phyloP scores from a whole-genome alignment of 2,888 invertebrate species.

The Heliconius hortense region DNA sequence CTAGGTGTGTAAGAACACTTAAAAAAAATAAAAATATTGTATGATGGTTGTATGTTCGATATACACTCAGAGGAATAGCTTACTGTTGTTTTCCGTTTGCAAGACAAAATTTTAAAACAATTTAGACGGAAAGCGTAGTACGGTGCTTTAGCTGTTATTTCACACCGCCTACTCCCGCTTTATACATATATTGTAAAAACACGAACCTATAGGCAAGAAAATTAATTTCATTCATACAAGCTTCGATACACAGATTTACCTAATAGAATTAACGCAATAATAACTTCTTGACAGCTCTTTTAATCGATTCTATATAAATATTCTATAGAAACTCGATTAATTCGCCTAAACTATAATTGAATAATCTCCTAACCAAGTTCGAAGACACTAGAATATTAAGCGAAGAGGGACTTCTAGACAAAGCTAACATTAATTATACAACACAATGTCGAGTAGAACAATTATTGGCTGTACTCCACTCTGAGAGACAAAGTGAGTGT shows the following conservation, averaged over 20 bases:
- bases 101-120: too few species aligned
- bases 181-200: too few species aligned
- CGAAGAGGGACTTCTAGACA: slow-evolving; percentile 12
- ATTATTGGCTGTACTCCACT: slow-evolving; percentile 5
- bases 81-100: too few species aligned
- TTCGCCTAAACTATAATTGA: background rate
- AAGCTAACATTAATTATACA: slow-evolving; percentile 11
- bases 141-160: too few species aligned
- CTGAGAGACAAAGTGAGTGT: slow-evolving; percentile 1
- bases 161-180: accelerated
- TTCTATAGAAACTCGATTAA: background rate
- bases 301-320: background rate
- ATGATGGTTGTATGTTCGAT: too few species aligned
- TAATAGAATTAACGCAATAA: background rate
- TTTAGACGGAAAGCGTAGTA: too few species aligned
- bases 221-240: background rate
- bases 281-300: background rate
- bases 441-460: slow-evolving; percentile 11
- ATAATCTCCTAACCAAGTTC: slow-evolving; percentile 13
- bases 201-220: too few species aligned
- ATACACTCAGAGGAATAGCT: too few species aligned
- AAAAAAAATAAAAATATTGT: too few species aligned
- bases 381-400: slow-evolving; percentile 14
- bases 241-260: background rate
- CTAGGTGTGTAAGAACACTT: too few species aligned